Evolutionary conservation across 2,113 vertebrate genomes (phyloP).

Genomic region (Excalfactoria chinensis): DNA sequence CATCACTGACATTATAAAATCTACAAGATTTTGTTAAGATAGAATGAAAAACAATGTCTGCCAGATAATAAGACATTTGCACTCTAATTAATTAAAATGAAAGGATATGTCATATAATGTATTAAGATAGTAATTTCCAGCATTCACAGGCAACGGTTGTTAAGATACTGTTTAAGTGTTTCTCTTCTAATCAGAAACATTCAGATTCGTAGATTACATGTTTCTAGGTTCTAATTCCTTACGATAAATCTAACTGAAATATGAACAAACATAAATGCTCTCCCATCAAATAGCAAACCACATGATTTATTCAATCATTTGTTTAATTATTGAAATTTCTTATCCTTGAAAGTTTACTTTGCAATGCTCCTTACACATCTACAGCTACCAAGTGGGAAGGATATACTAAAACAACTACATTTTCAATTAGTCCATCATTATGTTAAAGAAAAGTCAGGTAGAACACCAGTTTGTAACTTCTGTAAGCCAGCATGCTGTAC

Average conservation of each 20-base stretch:
- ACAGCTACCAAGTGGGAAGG: not conserved
- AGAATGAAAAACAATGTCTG: not conserved
- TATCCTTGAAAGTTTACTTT: not conserved
- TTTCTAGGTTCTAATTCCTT: not conserved
- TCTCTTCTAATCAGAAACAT: not conserved
- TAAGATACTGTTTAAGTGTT: not conserved
- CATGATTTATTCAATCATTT: not conserved
- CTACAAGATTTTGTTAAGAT: not conserved
- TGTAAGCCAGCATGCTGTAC: not conserved
- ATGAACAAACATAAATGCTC: not conserved
- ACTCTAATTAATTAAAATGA: not conserved
- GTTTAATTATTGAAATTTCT: not conserved
- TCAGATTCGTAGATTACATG: not conserved
- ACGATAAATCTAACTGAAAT: constrained; percentile 1
- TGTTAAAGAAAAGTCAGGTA: not conserved
- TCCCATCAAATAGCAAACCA: not conserved
- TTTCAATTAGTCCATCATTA: not conserved
- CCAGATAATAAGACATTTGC: not conserved
- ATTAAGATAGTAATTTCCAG: not conserved
- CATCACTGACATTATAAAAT: not conserved
- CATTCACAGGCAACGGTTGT: not conserved
- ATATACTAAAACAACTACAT: not conserved
- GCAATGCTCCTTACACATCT: not conserved
- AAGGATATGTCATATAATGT: not conserved
- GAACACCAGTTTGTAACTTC: not conserved